phyloP scores from a whole-genome alignment of 2,797 vertebrate species.

The Hephaestus fuliginosus region DNA sequence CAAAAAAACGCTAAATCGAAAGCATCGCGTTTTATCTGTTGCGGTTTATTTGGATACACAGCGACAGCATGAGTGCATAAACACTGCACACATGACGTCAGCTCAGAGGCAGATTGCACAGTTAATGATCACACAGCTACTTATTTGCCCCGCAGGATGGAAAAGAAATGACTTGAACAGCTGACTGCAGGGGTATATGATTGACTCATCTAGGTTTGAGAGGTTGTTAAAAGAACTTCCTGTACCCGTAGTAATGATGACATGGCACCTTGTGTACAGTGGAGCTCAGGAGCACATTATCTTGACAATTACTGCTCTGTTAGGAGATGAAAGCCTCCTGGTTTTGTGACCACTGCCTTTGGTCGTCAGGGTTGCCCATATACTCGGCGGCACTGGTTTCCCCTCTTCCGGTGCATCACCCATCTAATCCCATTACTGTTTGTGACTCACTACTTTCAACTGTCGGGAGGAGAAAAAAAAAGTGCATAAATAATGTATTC shows the following conservation, averaged over 20 bases:
- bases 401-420: constrained; percentile 68
- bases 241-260: constrained; percentile 37
- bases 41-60: constrained; percentile 7
- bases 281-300: constrained; percentile 63
- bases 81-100: constrained; percentile 44
- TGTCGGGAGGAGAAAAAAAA: constrained; percentile 55
- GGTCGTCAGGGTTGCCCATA: constrained; percentile 58
- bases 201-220: constrained; percentile 41
- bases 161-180: constrained; percentile 28
- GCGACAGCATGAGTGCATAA: constrained; percentile 5
- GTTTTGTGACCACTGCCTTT: constrained; percentile 56
- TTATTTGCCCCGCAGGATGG: constrained; percentile 55
- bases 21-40: constrained; percentile 39
- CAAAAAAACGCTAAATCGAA: constrained; percentile 32
- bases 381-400: constrained; percentile 45
- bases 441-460: constrained; percentile 76
- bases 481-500: constrained; percentile 84
- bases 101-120: constrained; percentile 38
- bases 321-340: constrained; percentile 70
- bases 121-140: constrained; percentile 47
- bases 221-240: constrained; percentile 59
- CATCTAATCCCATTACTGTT: constrained; percentile 78
- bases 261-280: constrained; percentile 41
- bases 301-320: constrained; percentile 60
- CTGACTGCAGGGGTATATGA: constrained; percentile 29